These are phyloP conservation scores for Pangasianodon hypophthalmus DNA, from an alignment of 2,113 vertebrate species.

Conservation along the genomic window DNA sequence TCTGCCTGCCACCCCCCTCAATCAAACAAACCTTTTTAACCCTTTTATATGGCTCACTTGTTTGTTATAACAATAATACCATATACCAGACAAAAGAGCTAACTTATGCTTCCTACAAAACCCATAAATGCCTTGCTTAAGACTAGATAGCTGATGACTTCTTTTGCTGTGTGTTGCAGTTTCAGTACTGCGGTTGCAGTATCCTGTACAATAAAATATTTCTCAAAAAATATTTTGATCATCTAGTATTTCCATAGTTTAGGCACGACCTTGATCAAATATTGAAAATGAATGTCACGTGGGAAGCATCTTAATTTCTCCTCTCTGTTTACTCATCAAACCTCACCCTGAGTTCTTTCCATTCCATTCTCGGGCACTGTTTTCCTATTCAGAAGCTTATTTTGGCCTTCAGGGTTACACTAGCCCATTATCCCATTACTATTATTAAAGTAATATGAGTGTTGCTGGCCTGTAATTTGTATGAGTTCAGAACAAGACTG, in stretches of 20 bases:
- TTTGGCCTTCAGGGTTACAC: not conserved
- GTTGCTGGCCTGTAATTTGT: not conserved
- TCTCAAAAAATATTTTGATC: not conserved
- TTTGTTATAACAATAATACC: constrained; percentile 29
- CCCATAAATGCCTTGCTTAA: constrained; percentile 39
- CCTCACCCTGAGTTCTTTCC: not conserved
- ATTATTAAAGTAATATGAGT: constrained; percentile 8
- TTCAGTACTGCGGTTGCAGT: not conserved
- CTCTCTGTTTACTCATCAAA: not conserved
- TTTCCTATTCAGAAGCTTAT: not conserved
- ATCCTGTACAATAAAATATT: not conserved
- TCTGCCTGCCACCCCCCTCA: not conserved
- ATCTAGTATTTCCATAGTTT: not conserved
- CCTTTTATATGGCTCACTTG: not conserved
- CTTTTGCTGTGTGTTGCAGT: not conserved
- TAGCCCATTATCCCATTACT: constrained; percentile 23
- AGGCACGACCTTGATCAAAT: not conserved
- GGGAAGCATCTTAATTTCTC: too few relatives aligned
- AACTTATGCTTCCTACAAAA: not conserved
- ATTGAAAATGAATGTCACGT: not conserved
- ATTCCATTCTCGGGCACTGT: not conserved
- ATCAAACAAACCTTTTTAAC: not conserved
- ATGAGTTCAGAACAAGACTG: constrained; percentile 4
- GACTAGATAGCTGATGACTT: constrained; percentile 10
- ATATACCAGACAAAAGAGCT: not conserved